phyloP scores from a whole-genome alignment of 1,140 invertebrate genomes.

The Aphaenogaster rudis region DNA sequence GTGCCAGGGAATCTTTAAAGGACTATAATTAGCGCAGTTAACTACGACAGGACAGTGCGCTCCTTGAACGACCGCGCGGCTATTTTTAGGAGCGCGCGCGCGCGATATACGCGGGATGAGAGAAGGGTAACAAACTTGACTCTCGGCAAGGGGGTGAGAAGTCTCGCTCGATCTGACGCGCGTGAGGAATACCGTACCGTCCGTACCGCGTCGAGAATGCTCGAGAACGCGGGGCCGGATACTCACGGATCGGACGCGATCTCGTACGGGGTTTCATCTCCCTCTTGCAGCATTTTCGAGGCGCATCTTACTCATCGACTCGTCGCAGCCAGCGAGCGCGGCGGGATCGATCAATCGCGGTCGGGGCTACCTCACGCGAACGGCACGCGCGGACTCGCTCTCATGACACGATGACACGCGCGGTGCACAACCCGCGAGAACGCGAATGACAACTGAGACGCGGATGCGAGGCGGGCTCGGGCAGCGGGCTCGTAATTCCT shows the following conservation, averaged over 20 bases:
- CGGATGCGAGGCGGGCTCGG: too few species aligned
- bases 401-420: slow-evolving; percentile 60
- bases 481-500: not conserved
- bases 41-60: slow-evolving; percentile 57
- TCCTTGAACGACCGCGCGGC: slow-evolving; percentile 63
- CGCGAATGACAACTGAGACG: slow-evolving; percentile 64
- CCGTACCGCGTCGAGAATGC: too few species aligned
- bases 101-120: slow-evolving; percentile 10
- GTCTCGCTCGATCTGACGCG: not conserved
- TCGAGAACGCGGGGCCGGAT: not conserved
- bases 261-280: slow-evolving; percentile 81
- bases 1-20: slow-evolving; percentile 55
- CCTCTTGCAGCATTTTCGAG: slow-evolving; percentile 83
- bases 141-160: not conserved
- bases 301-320: slow-evolving; percentile 81
- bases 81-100: slow-evolving; percentile 76
- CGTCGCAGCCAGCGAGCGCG: slow-evolving; percentile 1
- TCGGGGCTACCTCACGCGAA: not conserved
- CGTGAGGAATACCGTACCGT: too few species aligned
- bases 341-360: not conserved
- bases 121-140: slow-evolving; percentile 3
- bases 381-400: slow-evolving; percentile 48
- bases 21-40: slow-evolving; percentile 74
- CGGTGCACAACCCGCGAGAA: slow-evolving; percentile 37
- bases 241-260: slow-evolving; percentile 81